Percentiles rank a stretch among this genome's conserved stretches.
Evolutionary conservation across 2,888 invertebrate genomes (phyloP).

Genomic region (Abscondita cerata): DNA sequence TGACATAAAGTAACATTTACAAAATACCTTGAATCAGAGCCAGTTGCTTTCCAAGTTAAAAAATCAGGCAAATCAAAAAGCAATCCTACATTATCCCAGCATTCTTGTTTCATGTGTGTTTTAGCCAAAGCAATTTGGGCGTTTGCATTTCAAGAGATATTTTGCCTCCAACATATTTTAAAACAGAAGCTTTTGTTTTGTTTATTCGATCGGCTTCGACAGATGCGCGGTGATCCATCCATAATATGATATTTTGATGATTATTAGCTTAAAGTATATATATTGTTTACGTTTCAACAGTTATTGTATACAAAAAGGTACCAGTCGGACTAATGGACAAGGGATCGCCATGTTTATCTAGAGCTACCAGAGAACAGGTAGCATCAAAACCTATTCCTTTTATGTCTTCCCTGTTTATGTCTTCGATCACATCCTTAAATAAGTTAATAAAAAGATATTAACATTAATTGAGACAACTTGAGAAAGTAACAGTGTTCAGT

Average conservation of each 20-base stretch:
- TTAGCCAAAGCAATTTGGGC: conserved; percentile 93
- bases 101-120: conserved; percentile 69
- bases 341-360: conserved; percentile 74
- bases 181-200: conserved; percentile 72
- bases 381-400: conserved; percentile 95
- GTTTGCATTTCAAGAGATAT: conserved; percentile 97
- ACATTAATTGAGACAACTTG: too few relatives aligned
- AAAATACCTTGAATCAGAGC: conserved; percentile 68
- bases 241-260: conserved; percentile 85
- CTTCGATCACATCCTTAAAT: conserved; percentile 66
- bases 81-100: conserved; percentile 75
- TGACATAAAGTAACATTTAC: neutral
- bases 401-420: conserved; percentile 60
- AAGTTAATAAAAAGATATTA: too few relatives aligned
- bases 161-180: conserved; percentile 88
- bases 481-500: too few relatives aligned
- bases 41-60: conserved; percentile 91
- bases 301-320: conserved; percentile 41
- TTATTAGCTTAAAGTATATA: conserved; percentile 62
- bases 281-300: neutral
- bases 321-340: conserved; percentile 73
- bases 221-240: conserved; percentile 92
- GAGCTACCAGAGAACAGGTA: conserved; percentile 88
- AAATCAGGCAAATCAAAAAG: conserved; percentile 95
- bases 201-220: conserved; percentile 84